A percentile compares a stretch with the other conserved stretches of the same genome.
These are phyloP conservation scores for Erebia aethiops DNA, from an alignment of 2,888 invertebrate genomes.

Conservation along the genomic window DNA sequence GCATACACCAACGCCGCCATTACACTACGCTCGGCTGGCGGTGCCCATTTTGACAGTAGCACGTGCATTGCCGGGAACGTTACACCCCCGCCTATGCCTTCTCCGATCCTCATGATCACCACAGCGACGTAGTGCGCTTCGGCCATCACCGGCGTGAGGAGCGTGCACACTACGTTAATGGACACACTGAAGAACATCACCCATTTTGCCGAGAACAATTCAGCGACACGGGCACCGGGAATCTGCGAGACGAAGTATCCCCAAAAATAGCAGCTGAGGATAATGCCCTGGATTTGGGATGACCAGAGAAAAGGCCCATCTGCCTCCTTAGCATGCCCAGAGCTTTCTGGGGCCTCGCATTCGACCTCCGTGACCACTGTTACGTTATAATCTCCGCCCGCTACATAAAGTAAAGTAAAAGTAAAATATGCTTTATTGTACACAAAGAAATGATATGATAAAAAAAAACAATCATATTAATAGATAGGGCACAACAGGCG, in stretches of 20 bases:
- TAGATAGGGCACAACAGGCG: too few relatives aligned
- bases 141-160: conserved; percentile 90
- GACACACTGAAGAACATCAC: conserved; percentile 91
- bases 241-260: conserved; percentile 92
- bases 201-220: conserved; percentile 93
- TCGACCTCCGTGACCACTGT: conserved; percentile 42
- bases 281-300: conserved; percentile 87
- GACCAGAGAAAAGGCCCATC: conserved; percentile 91
- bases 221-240: conserved; percentile 89
- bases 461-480: too few relatives aligned
- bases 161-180: conserved; percentile 89
- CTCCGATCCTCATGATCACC: conserved; percentile 87
- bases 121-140: conserved; percentile 85
- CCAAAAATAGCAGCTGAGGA: conserved; percentile 93
- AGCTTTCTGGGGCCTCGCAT: conserved; percentile 49
- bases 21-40: conserved; percentile 92
- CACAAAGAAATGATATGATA: too few relatives aligned
- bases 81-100: conserved; percentile 92
- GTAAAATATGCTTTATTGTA: too few relatives aligned
- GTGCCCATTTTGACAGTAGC: conserved; percentile 94
- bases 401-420: too few relatives aligned
- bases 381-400: conserved; percentile 13
- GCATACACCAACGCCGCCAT: conserved; percentile 92
- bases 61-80: conserved; percentile 97
- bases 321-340: conserved; percentile 60